Percentiles rank a stretch among this genome's conserved stretches.
Evolutionary conservation across 2,888 invertebrate genomes (phyloP).

Genomic region (Mythimna impura): DNA sequence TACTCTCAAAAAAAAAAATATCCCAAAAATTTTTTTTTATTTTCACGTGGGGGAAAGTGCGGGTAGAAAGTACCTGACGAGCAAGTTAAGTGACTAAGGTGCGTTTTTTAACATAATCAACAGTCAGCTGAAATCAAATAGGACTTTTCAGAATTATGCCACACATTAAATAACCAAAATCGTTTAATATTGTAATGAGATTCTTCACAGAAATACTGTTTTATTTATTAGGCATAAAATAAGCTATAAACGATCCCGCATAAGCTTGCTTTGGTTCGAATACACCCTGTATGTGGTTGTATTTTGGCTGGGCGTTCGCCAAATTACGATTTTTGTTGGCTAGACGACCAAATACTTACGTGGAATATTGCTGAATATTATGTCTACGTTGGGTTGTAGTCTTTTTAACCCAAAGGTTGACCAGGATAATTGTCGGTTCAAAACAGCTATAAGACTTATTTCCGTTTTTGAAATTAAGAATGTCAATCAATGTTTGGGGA

Average conservation of each 20-base stretch:
- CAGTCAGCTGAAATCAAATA: not conserved
- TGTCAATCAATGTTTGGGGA: too few species aligned
- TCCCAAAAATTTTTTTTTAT: too few species aligned
- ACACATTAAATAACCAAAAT: not conserved
- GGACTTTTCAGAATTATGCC: not conserved
- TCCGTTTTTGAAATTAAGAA: too few species aligned
- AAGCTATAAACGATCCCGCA: constrained; percentile 12
- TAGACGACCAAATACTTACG: constrained; percentile 55
- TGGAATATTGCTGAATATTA: constrained; percentile 39
- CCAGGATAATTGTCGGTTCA: too few species aligned
- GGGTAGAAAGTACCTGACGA: too few species aligned
- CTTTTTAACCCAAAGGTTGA: too few species aligned
- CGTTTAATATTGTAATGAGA: constrained; percentile 18
- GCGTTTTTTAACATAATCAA: too few species aligned
- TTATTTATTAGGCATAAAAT: constrained; percentile 14
- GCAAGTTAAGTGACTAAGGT: too few species aligned
- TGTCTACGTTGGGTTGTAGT: constrained; percentile 1
- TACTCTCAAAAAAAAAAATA: too few species aligned
- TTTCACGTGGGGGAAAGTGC: too few species aligned
- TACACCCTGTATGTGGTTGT: constrained; percentile 36
- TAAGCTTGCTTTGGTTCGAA: constrained; percentile 21
- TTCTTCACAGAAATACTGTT: not conserved
- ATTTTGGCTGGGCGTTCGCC: constrained; percentile 71
- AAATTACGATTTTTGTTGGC: constrained; percentile 59
- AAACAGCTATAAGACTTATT: too few species aligned